These are phyloP conservation scores for Fukomys damarensis DNA, from an alignment of 2,113 vertebrate species.

Conservation along the genomic window DNA sequence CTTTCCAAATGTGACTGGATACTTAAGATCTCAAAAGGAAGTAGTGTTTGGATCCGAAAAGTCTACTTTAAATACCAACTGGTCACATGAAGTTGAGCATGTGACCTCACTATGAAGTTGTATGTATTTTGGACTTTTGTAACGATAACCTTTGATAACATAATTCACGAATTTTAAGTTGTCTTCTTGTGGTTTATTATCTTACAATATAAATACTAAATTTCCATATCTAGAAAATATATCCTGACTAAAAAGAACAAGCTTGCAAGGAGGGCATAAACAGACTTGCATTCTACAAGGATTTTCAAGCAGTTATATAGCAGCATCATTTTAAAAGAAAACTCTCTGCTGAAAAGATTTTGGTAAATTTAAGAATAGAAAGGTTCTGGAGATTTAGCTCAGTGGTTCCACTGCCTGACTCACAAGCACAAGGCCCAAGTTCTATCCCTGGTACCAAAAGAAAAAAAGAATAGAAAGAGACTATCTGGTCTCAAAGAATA, in stretches of 20 bases:
- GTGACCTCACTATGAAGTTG: background rate
- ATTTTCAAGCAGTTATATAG: constrained; percentile 13
- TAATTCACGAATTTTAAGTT: background rate
- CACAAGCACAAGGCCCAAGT: no score
- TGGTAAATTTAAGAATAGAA: constrained; percentile 36
- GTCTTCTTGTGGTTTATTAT: background rate
- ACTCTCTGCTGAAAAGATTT: constrained; percentile 32
- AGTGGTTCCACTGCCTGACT: no score
- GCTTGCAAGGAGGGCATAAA: background rate
- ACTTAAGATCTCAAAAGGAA: background rate
- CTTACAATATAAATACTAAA: constrained; percentile 20
- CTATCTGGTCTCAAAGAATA: background rate
- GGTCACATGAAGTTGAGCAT: background rate
- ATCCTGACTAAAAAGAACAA: background rate
- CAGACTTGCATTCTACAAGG: background rate
- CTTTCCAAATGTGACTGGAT: background rate
- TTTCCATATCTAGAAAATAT: background rate
- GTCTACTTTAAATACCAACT: background rate
- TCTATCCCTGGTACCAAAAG: no score
- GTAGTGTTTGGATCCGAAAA: background rate
- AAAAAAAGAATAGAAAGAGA: background rate
- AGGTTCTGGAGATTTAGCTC: no score
- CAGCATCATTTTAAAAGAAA: constrained; percentile 51
- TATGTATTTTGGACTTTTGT: background rate
- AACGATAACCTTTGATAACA: background rate